These are phyloP conservation scores for Hyppa rectilinea DNA, from an alignment of 2,888 invertebrate species.

Conservation along the genomic window DNA sequence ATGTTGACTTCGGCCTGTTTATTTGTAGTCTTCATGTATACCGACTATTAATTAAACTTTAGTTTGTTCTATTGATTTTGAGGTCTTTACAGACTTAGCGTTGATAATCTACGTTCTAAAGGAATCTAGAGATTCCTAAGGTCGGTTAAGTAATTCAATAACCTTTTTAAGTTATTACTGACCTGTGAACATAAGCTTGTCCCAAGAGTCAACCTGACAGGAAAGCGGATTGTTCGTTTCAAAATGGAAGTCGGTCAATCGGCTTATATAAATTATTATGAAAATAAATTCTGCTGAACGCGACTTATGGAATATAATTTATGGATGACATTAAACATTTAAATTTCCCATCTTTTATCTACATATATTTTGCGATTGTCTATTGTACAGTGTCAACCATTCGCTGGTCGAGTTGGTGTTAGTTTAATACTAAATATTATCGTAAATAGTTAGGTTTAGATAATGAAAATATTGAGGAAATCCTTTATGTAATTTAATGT, in stretches of 20 bases:
- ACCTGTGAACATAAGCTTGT: not conserved
- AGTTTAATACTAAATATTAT: constrained; percentile 7
- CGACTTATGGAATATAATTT: not conserved
- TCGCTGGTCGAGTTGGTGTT: constrained; percentile 42
- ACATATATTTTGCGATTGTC: not conserved
- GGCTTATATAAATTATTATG: constrained; percentile 8
- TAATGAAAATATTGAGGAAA: not conserved
- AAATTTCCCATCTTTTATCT: not conserved
- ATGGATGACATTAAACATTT: not conserved
- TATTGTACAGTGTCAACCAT: not conserved
- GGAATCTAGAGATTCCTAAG: not conserved
- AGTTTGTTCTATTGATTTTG: not conserved
- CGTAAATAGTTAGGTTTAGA: not conserved
- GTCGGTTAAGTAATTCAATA: not conserved
- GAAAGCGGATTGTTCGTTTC: constrained; percentile 11
- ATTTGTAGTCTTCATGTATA: not conserved
- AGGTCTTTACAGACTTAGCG: not conserved
- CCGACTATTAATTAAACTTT: not conserved
- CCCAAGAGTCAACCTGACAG: constrained; percentile 17
- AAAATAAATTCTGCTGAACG: constrained; percentile 13
- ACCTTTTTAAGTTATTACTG: constrained; percentile 21
- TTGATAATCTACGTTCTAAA: not conserved
- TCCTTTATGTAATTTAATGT: constrained; percentile 8
- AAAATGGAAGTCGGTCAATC: constrained; percentile 12
- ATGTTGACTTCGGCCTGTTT: constrained; percentile 12